These are phyloP conservation scores for Sycophila texana DNA, from an alignment of 2,888 invertebrate species.

Conservation along the genomic window DNA sequence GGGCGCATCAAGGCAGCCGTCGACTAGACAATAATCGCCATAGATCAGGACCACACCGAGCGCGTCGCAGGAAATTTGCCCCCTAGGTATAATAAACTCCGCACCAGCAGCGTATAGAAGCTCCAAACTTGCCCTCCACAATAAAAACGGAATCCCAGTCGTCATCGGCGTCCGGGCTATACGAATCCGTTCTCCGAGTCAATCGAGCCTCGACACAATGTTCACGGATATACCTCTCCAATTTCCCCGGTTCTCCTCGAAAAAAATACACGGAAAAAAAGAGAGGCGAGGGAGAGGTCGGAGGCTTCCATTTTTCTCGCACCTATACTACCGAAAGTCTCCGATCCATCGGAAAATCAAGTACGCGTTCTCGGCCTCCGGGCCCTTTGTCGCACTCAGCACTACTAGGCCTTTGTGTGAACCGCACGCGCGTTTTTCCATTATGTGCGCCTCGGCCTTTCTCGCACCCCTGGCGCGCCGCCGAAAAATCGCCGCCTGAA, in stretches of 20 bases:
- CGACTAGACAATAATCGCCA: too few relatives aligned
- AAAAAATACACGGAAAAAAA: not conserved
- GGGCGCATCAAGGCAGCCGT: too few relatives aligned
- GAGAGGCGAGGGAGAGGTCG: not conserved
- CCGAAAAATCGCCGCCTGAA: slow-evolving; percentile 40
- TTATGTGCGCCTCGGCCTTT: slow-evolving; percentile 21
- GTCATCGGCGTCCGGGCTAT: too few relatives aligned
- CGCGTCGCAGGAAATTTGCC: slow-evolving; percentile 38
- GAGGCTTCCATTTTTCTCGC: not conserved
- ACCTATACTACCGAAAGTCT: slow-evolving; percentile 1
- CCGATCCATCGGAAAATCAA: slow-evolving; percentile 18
- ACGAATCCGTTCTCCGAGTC: slow-evolving; percentile 15
- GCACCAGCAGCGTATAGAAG: not conserved
- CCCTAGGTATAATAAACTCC: not conserved
- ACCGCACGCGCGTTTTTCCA: slow-evolving; percentile 2
- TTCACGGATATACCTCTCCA: not conserved
- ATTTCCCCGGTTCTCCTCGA: not conserved
- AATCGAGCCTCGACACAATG: slow-evolving; percentile 30
- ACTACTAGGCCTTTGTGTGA: not conserved
- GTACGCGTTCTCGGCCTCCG: not conserved
- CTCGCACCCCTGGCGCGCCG: slow-evolving; percentile 12
- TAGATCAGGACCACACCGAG: slow-evolving; percentile 16
- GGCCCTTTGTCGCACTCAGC: not conserved
- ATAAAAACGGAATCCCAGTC: not conserved
- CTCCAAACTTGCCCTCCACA: too few relatives aligned